A percentile compares a stretch with the other conserved stretches of the same genome.
phyloP scores from a whole-genome alignment of 2,888 invertebrate species.

The Pachydiplax longipennis region DNA sequence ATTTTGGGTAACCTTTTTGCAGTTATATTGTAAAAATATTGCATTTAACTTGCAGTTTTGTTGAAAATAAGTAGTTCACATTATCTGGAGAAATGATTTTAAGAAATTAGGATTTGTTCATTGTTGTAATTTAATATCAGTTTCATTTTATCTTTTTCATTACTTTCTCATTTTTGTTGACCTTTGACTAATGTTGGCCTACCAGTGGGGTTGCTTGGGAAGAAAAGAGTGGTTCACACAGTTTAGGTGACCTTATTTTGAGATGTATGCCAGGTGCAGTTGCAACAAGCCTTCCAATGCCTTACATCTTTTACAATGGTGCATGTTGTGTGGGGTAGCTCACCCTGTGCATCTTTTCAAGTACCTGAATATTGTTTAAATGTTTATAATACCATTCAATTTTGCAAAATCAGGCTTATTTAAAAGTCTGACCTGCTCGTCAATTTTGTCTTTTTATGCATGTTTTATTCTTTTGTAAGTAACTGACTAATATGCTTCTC shows the following conservation, averaged over 20 bases:
- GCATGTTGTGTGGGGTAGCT: slow-evolving; percentile 43
- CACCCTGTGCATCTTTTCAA: slow-evolving; percentile 32
- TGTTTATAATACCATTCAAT: slow-evolving; percentile 44
- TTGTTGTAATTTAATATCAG: slow-evolving; percentile 13
- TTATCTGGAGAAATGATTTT: not conserved
- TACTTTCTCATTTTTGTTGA: slow-evolving; percentile 46
- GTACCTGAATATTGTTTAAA: slow-evolving; percentile 43
- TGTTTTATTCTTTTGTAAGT: slow-evolving; percentile 45
- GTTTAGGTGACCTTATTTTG: slow-evolving; percentile 42
- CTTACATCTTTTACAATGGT: slow-evolving; percentile 43
- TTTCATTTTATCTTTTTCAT: slow-evolving; percentile 43
- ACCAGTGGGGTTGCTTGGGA: slow-evolving; percentile 35
- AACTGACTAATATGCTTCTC: slow-evolving; percentile 43
- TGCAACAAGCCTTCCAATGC: slow-evolving; percentile 45
- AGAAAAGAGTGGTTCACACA: slow-evolving; percentile 42
- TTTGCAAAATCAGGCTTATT: slow-evolving; percentile 40
- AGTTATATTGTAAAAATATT: slow-evolving; percentile 17
- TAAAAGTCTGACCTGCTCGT: slow-evolving; percentile 41
- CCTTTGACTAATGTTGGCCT: slow-evolving; percentile 37
- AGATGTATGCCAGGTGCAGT: slow-evolving; percentile 43
- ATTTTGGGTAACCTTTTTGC: slow-evolving; percentile 1
- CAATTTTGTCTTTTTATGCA: slow-evolving; percentile 44
- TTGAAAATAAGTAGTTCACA: not conserved
- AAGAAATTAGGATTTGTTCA: not conserved
- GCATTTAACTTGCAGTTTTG: not conserved